Base-by-base conservation (phyloP, 1,140 invertebrate genomes). In the Berghia stephanieae region DNA sequence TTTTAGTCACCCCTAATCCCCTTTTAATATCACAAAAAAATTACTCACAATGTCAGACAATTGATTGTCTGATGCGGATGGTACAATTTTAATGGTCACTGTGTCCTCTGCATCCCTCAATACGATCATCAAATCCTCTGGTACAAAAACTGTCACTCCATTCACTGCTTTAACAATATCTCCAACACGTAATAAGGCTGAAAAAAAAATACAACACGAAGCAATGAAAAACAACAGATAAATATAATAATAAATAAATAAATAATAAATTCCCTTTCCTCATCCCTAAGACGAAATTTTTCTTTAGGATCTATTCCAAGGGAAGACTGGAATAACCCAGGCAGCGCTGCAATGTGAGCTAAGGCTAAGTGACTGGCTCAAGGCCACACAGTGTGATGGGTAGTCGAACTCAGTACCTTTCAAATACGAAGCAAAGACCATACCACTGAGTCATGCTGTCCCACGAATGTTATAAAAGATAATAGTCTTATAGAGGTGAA, bases 151-250 rank as follows among this genome's bases (percentile, higher is more conserved):
- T 18, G 92, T 90, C 8, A 93, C 92, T n/a, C 95, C 95, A 89
- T 99, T 98, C 0, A 99, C 95, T 90, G 99, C 97, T 94, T 90
- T 86, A 43, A 93, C 95, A 0, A 97, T 94, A 91, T 99, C 98
- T 34, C 96, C 97, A 0, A 94, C 92, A 86, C 95, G 94, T 0
- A 99, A 88, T 8, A 98, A 90, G 1, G 95, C 95, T 91, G 95
- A 2, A 36, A 43, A 34, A 18, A 34, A 49, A 69, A 46, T 57
- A 31, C 31, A 46, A 72, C 18, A 72, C 40, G 27, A 70, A 31
- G n/a, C n/a, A n/a, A n/a, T 38, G 8, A 38, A n/a, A 60, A 57
- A 75, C 1, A 10, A 27, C 31, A 55, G 0, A 24, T 27, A 63
- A 49, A 49, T 13, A n/a, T 13, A n/a, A n/a, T 13, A n/a, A n/a